These are phyloP conservation scores for Pristionchus maxplancki DNA, from an alignment of 2,888 invertebrate species.

Conservation along the genomic window DNA sequence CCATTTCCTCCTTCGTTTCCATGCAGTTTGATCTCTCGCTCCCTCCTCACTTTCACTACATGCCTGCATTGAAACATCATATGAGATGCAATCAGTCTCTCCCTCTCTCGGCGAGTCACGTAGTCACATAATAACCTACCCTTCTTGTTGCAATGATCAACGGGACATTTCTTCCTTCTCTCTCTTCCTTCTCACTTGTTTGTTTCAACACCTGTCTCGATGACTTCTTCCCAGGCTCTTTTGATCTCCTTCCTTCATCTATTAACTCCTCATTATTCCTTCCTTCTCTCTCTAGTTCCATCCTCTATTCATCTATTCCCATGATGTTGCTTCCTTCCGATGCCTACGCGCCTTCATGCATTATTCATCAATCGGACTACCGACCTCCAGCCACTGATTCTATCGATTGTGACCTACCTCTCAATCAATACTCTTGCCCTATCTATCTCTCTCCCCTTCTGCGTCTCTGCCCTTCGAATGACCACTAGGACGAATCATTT, in stretches of 20 bases:
- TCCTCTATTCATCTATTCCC: neutral
- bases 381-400: neutral
- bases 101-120: neutral
- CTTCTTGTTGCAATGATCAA: neutral
- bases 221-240: neutral
- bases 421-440: neutral
- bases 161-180: neutral
- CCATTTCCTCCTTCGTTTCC: neutral
- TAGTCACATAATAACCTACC: neutral
- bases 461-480: neutral
- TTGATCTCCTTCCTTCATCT: neutral
- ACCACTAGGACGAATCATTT: slow-evolving; percentile 4
- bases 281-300: neutral
- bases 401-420: neutral
- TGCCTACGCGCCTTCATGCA: neutral
- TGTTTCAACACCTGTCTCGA: neutral
- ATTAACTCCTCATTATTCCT: neutral
- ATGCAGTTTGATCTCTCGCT: slow-evolving; percentile 23
- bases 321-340: neutral
- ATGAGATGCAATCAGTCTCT: neutral
- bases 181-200: neutral
- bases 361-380: neutral
- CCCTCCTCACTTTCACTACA: neutral
- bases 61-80: neutral
- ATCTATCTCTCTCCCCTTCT: neutral